Conservation (phyloP, 2,888 invertebrate genomes). For the Hartigia nigra region DNA sequence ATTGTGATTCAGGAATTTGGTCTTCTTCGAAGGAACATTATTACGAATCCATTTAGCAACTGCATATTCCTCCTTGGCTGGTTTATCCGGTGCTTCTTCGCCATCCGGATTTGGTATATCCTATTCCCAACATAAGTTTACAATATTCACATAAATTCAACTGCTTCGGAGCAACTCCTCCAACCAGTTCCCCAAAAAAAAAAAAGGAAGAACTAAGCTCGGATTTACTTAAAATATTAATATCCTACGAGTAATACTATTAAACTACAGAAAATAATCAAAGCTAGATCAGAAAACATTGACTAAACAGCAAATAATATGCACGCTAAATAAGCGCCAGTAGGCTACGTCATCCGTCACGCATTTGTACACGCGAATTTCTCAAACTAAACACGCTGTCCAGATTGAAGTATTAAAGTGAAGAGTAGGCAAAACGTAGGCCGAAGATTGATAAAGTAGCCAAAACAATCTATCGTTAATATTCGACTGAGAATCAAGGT, state of each 20-base stretch:
- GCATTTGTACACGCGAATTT: constrained; percentile 2
- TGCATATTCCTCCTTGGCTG: constrained; percentile 90
- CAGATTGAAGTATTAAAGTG: not conserved
- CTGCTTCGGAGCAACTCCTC: too few relatives aligned
- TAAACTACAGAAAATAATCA: not conserved
- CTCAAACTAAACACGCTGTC: not conserved
- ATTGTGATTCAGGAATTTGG: constrained; percentile 95
- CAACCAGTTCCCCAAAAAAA: too few relatives aligned
- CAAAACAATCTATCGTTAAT: not conserved
- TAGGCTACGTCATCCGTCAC: constrained; percentile 25
- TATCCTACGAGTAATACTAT: not conserved
- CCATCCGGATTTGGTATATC: constrained; percentile 66
- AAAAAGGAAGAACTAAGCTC: not conserved
- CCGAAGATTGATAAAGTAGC: not conserved
- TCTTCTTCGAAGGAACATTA: constrained; percentile 94
- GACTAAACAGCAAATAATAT: not conserved
- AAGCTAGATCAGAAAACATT: constrained; percentile 16
- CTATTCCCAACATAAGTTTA: constrained; percentile 44
- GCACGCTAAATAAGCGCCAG: not conserved
- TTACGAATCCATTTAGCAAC: constrained; percentile 95
- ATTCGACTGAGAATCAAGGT: not conserved
- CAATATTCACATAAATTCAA: not conserved
- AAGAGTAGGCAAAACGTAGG: not conserved
- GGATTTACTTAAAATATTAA: not conserved
- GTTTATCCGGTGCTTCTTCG: constrained; percentile 75